Evolutionary conservation across 92 coral and sea anemone species (phyloP).

Genomic region (Porites divaricata): DNA sequence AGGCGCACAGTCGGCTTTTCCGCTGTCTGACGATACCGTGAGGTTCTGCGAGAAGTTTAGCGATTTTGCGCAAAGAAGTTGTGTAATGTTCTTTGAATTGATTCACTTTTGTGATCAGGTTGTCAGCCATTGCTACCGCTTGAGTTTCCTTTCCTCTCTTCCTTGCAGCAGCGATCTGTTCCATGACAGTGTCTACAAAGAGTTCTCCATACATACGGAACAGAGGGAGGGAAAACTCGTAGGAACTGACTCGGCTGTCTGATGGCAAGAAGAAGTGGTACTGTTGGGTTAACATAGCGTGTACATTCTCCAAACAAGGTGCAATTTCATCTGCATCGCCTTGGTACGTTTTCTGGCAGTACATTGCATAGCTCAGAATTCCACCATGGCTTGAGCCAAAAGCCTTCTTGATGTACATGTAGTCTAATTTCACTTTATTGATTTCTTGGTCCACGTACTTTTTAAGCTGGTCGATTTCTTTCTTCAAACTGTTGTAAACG

Average conservation of each 20-base stretch:
- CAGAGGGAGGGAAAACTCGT: conserved; percentile 13
- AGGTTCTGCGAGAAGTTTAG: background rate
- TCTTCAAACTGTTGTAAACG: conserved; percentile 27
- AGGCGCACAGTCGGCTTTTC: background rate
- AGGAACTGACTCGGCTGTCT: background rate
- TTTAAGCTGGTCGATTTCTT: conserved; percentile 18
- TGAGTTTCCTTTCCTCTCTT: conserved; percentile 20
- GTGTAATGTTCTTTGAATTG: background rate
- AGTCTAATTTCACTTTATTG: background rate
- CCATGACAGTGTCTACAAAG: conserved; percentile 12
- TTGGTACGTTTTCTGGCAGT: conserved; percentile 30
- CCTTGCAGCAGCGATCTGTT: conserved; percentile 12
- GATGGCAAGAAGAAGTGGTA: conserved; percentile 13
- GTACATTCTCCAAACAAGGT: conserved; percentile 1
- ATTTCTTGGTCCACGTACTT: conserved; percentile 19
- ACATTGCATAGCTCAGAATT: conserved; percentile 22
- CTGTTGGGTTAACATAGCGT: conserved; percentile 21
- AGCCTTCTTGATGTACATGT: conserved; percentile 7
- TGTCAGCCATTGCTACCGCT: conserved; percentile 3
- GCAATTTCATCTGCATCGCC: conserved; percentile 19
- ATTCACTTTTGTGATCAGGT: background rate
- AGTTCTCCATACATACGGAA: conserved; percentile 34
- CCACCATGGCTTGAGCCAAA: conserved; percentile 20
- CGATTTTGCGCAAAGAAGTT: background rate
- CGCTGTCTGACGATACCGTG: background rate